A percentile compares a stretch with the other conserved stretches of the same genome.
These are phyloP conservation scores for Grantiella picta DNA, from an alignment of 2,113 vertebrate species.

Conservation along the genomic window DNA sequence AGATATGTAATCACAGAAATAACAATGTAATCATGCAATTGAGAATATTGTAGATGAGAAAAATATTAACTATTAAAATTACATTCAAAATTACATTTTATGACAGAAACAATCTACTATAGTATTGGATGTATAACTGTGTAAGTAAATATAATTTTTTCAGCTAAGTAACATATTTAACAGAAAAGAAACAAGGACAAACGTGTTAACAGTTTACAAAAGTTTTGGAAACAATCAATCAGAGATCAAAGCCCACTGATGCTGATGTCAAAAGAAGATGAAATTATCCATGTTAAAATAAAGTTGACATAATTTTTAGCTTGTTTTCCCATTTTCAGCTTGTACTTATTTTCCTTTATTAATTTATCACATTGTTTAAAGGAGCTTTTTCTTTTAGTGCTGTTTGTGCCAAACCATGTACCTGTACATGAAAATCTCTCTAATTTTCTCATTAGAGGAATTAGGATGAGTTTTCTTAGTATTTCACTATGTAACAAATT, in stretches of 20 bases:
- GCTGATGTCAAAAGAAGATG: background rate
- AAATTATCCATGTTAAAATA: background rate
- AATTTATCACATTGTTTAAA: background rate
- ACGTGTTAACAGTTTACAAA: background rate
- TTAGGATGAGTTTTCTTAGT: background rate
- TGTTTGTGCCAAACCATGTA: background rate
- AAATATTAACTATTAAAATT: background rate
- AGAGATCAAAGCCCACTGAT: background rate
- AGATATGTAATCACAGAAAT: background rate
- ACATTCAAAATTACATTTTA: background rate
- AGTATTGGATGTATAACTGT: background rate
- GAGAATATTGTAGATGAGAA: background rate
- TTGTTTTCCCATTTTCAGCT: background rate
- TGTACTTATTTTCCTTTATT: background rate
- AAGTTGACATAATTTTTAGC: background rate
- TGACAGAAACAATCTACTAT: background rate
- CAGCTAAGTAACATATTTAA: background rate
- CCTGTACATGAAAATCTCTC: background rate
- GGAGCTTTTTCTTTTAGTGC: fast-evolving
- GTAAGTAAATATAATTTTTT: background rate
- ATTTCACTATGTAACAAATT: background rate
- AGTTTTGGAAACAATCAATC: background rate
- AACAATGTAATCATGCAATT: background rate
- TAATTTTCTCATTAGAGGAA: background rate
- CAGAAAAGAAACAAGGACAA: background rate